Percentiles rank a stretch among this genome's conserved stretches.
These are phyloP conservation scores for Chirona hameri DNA, from an alignment of 2,888 invertebrate genomes.

Conservation along the genomic window DNA sequence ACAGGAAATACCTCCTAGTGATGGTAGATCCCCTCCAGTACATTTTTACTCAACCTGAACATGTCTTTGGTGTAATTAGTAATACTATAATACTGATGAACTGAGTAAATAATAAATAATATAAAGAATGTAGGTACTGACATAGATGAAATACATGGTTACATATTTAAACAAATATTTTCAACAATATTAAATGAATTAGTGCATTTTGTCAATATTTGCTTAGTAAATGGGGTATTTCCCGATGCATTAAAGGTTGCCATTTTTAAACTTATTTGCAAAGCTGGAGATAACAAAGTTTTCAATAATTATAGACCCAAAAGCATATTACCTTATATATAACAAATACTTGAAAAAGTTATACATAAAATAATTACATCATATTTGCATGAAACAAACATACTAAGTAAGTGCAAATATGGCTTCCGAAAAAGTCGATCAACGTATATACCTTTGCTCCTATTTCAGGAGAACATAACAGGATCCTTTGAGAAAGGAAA, in stretches of 20 bases:
- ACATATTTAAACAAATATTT: neutral
- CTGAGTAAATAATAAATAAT: neutral
- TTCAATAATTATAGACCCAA: neutral
- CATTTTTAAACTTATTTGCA: neutral
- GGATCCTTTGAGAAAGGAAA: neutral
- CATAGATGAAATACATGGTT: neutral
- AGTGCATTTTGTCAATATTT: neutral
- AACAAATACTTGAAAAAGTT: neutral
- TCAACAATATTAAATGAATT: neutral
- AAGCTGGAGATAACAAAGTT: neutral
- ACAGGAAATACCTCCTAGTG: neutral
- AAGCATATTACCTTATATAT: neutral
- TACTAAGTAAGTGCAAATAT: neutral
- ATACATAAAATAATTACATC: neutral
- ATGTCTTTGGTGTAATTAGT: neutral
- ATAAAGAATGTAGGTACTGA: neutral
- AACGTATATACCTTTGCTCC: no score
- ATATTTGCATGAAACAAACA: no score
- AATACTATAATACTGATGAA: neutral
- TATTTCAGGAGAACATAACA: neutral
- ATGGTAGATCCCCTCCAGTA: neutral
- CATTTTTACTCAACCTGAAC: neutral
- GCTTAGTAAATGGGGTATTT: neutral
- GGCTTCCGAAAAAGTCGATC: neutral
- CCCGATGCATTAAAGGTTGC: neutral